phyloP scores from a whole-genome alignment of 1,140 invertebrate genomes.

The Cherax destructor region DNA sequence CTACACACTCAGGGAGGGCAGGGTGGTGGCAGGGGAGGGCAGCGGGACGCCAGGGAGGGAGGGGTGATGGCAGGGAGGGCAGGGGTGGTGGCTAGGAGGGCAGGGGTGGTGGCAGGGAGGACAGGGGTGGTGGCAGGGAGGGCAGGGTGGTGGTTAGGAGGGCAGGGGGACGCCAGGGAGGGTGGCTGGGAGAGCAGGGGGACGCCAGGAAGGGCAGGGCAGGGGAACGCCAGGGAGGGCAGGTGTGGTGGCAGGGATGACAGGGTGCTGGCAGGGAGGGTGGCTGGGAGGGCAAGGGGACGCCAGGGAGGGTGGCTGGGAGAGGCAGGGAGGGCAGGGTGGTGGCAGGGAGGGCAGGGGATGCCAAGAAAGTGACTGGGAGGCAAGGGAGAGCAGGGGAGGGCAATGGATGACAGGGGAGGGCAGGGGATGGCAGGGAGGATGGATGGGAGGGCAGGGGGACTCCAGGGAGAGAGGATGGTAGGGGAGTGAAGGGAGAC shows the following conservation, averaged over 20 bases:
- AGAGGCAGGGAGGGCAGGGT: not conserved
- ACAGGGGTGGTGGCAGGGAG: not conserved
- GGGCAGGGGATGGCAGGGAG: too few species aligned
- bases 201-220: not conserved
- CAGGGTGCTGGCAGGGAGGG: too few species aligned
- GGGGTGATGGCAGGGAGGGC: not conserved
- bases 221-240: not conserved
- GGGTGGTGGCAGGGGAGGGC: not conserved
- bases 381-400: too few species aligned
- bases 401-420: too few species aligned
- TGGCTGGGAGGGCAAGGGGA: not conserved
- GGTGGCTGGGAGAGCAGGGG: not conserved
- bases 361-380: too few species aligned
- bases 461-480: too few species aligned
- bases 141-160: not conserved
- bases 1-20: not conserved
- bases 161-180: not conserved
- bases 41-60: not conserved
- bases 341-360: not conserved
- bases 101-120: not conserved
- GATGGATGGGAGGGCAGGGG: too few species aligned
- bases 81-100: not conserved
- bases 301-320: not conserved
- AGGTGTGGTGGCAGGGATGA: not conserved
- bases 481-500: too few species aligned